These are phyloP conservation scores for Zelleria hepariella DNA, from an alignment of 2,888 invertebrate species.

Conservation along the genomic window DNA sequence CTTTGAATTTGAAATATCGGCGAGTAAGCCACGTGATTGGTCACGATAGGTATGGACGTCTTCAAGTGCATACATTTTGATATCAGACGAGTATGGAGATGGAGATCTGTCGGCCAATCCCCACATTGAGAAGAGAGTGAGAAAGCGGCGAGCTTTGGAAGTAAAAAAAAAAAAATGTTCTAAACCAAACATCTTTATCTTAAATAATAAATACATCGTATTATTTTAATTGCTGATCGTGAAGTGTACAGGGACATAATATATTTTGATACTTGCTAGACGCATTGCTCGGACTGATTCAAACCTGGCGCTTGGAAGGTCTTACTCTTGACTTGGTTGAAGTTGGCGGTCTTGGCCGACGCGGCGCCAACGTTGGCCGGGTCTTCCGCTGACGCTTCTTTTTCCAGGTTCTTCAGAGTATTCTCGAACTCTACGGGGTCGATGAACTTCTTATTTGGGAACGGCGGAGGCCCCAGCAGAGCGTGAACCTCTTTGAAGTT, in stretches of 20 bases:
- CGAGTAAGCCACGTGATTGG: too few relatives aligned
- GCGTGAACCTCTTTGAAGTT: conserved; percentile 90
- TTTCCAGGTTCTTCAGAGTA: conserved; percentile 55
- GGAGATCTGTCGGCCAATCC: too few relatives aligned
- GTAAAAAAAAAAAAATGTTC: not conserved
- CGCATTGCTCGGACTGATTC: not conserved
- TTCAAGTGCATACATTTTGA: too few relatives aligned
- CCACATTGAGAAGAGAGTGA: too few relatives aligned
- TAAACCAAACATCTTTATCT: not conserved
- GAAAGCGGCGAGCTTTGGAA: too few relatives aligned
- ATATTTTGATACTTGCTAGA: too few relatives aligned
- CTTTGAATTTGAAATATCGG: too few relatives aligned
- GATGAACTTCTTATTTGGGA: conserved; percentile 79
- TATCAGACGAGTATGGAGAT: too few relatives aligned
- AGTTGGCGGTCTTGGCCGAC: conserved; percentile 31
- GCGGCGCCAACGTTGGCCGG: conserved; percentile 28
- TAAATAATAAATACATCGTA: not conserved
- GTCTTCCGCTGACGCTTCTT: conserved; percentile 24
- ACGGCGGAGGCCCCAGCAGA: conserved; percentile 91
- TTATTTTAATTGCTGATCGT: not conserved
- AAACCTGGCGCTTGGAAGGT: not conserved
- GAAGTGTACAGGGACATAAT: too few relatives aligned
- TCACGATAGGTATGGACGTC: too few relatives aligned
- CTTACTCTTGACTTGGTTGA: not conserved
- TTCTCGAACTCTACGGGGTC: conserved; percentile 86